phyloP scores from a whole-genome alignment of 2,113 vertebrate genomes.

The Girardinichthys multiradiatus region DNA sequence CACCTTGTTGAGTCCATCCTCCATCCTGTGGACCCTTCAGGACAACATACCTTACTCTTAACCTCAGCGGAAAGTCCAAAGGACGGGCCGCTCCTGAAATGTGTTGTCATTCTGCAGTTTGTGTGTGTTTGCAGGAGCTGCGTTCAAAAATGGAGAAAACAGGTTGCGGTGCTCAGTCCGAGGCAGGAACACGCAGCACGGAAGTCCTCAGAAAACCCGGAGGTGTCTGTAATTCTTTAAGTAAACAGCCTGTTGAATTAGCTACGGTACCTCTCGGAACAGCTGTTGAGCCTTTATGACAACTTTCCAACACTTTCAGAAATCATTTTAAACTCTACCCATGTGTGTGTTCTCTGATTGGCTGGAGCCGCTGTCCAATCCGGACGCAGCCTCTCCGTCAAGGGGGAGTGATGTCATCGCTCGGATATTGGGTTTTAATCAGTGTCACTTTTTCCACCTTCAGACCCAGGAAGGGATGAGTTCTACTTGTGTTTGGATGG shows the following conservation, averaged over 20 bases:
- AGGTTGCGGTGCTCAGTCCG: conserved; percentile 42
- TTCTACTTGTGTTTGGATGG: conserved; percentile 27
- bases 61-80: conserved; percentile 94
- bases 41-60: conserved; percentile 88
- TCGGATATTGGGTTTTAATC: conserved; percentile 84
- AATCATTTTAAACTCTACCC: conserved; percentile 83
- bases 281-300: conserved; percentile 63
- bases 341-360: conserved; percentile 82
- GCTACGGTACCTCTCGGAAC: conserved; percentile 23
- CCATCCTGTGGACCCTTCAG: not conserved
- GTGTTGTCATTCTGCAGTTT: conserved; percentile 78
- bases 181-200: conserved; percentile 2
- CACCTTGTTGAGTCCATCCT: not conserved
- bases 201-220: conserved; percentile 39
- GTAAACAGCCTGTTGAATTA: not conserved
- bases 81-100: conserved; percentile 91
- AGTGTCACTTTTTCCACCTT: conserved; percentile 92
- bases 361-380: conserved; percentile 77
- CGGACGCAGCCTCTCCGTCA: conserved; percentile 49
- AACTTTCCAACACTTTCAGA: conserved; percentile 83
- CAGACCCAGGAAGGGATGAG: conserved; percentile 45
- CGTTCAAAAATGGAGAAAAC: conserved; percentile 44
- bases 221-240: not conserved
- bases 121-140: conserved; percentile 33
- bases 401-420: conserved; percentile 85